Percentiles rank a stretch among this genome's conserved stretches.
Evolutionary conservation across 2,797 vertebrate species (phyloP).

Genomic region (Molossus alvarezi): DNA sequence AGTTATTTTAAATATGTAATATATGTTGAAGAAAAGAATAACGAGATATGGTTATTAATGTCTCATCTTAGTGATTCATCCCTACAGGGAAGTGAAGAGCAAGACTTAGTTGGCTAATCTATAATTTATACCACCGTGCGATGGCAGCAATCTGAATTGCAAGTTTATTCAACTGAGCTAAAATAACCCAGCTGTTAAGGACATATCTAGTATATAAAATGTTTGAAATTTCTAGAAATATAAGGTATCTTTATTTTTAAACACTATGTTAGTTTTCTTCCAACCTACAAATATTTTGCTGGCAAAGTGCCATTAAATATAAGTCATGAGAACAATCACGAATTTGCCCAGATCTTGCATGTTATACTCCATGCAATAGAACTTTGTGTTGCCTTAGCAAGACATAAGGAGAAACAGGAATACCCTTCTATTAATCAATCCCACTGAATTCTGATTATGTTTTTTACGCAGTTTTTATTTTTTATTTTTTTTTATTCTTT

Average conservation of each 20-base stretch:
- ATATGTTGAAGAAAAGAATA: neutral
- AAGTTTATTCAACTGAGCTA: constrained; percentile 2
- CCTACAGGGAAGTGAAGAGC: neutral
- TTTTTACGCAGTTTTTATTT: neutral
- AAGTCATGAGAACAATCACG: neutral
- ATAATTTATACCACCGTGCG: neutral
- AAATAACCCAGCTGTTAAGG: constrained; percentile 31
- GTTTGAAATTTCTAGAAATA: constrained; percentile 18
- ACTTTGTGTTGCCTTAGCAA: neutral
- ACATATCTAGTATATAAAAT: neutral
- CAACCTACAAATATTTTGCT: neutral
- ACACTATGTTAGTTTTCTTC: neutral
- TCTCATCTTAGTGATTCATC: neutral
- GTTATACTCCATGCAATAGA: neutral
- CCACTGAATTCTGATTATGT: neutral
- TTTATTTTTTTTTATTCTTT: neutral
- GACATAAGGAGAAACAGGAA: neutral
- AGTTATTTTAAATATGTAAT: constrained; percentile 34
- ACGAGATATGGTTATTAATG: neutral
- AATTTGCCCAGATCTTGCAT: neutral
- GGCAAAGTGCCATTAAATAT: constrained; percentile 1
- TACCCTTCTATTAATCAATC: neutral
- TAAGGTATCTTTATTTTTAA: neutral
- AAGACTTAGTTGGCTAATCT: constrained; percentile 6
- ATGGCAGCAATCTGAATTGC: neutral